These are phyloP conservation scores for Lacanobia wlatinum DNA, from an alignment of 2,888 invertebrate genomes.

Conservation along the genomic window DNA sequence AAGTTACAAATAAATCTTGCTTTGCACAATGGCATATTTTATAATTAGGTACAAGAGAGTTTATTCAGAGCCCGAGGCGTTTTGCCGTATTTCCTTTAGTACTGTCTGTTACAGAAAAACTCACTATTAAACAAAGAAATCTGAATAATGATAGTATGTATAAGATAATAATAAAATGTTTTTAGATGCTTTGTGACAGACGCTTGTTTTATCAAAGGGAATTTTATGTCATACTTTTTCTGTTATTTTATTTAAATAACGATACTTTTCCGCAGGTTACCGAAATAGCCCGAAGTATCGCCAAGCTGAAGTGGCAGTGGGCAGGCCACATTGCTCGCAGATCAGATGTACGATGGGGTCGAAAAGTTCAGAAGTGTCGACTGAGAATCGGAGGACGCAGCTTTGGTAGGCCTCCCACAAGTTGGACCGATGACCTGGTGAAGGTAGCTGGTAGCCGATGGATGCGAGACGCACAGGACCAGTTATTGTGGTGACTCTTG, in stretches of 20 bases:
- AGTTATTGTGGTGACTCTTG: no score
- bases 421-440: no score
- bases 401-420: no score
- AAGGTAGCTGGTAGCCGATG: no score
- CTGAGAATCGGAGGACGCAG: no score
- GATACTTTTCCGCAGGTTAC: not conserved
- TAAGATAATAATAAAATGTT: constrained; percentile 32
- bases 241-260: not conserved
- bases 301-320: no score
- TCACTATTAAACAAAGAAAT: constrained; percentile 40
- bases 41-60: constrained; percentile 57
- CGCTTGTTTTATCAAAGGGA: not conserved
- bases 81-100: constrained; percentile 48
- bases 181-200: constrained; percentile 27
- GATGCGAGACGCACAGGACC: no score
- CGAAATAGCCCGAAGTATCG: no score
- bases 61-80: constrained; percentile 45
- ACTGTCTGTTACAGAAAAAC: constrained; percentile 51
- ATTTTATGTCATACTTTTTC: not conserved
- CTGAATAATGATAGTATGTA: constrained; percentile 26
- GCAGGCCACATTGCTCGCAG: no score
- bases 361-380: no score
- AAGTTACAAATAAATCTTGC: constrained; percentile 52
- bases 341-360: no score
- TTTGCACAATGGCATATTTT: constrained; percentile 59